A percentile compares a stretch with the other conserved stretches of the same genome.
Evolutionary conservation across 2,797 vertebrate species (phyloP).

Genomic region (Pipistrellus nathusii): DNA sequence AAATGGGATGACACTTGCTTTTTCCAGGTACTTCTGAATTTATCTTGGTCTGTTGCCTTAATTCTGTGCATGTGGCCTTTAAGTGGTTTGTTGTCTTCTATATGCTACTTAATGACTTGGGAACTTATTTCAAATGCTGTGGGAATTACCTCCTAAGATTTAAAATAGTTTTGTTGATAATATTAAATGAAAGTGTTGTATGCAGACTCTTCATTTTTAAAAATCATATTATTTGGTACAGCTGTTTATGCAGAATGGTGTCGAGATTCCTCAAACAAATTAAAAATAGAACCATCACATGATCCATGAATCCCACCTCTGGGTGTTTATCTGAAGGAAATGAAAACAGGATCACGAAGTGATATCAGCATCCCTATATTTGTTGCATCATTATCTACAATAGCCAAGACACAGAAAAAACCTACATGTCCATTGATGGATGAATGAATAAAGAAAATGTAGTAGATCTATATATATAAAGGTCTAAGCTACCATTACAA

Average conservation of each 20-base stretch:
- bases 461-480: too few species aligned
- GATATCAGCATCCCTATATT: too few species aligned
- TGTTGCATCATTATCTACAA: not conserved
- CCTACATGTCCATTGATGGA: not conserved
- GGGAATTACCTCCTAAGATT: too few species aligned
- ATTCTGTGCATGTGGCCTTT: not conserved
- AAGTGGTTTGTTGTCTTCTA: not conserved
- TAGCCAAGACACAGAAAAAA: not conserved
- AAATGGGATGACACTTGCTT: too few species aligned
- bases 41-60: not conserved
- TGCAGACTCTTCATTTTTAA: not conserved
- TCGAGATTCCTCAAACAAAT: not conserved
- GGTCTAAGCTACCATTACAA: too few species aligned
- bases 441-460: not conserved
- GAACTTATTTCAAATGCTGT: not conserved
- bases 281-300: not conserved
- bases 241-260: not conserved
- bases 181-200: not conserved
- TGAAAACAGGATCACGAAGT: not conserved
- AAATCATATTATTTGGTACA: not conserved
- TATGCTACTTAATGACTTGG: not conserved
- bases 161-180: not conserved
- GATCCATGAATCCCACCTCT: not conserved
- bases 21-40: too few species aligned
- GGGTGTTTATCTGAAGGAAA: not conserved